A percentile compares a stretch with the other conserved stretches of the same genome.
Evolutionary conservation across 2,797 vertebrate species (phyloP).

Genomic region (Enteromius fasciolatus): DNA sequence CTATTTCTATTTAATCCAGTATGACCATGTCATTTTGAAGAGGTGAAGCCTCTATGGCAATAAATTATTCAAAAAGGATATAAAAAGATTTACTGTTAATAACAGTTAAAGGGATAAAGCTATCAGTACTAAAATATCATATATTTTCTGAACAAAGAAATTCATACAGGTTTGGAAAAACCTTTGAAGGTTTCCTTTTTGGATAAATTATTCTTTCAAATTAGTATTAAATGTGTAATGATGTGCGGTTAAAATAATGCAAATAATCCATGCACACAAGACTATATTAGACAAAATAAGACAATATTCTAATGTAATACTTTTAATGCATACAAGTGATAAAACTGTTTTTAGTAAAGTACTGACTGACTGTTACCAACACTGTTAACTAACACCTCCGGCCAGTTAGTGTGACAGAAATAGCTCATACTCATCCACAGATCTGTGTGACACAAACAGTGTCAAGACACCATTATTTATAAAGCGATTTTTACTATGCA

Average conservation of each 20-base stretch:
- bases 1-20: neutral
- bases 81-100: neutral
- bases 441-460: neutral
- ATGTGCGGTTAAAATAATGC: neutral
- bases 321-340: neutral
- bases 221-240: neutral
- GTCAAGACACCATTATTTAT: too few relatives aligned
- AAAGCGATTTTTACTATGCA: too few relatives aligned
- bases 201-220: neutral
- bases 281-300: too few relatives aligned
- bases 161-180: neutral
- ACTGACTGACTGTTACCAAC: neutral
- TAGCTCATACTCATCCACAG: neutral
- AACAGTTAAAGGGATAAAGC: neutral
- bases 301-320: too few relatives aligned
- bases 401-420: neutral
- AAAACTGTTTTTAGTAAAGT: neutral
- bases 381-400: neutral
- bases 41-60: neutral
- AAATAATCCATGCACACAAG: neutral
- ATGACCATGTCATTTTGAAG: neutral
- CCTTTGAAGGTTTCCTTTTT: neutral
- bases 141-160: neutral
- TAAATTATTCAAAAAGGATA: neutral
- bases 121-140: neutral